These are phyloP conservation scores for Phymastichus coffea DNA, from an alignment of 1,140 invertebrate genomes.

Conservation along the genomic window DNA sequence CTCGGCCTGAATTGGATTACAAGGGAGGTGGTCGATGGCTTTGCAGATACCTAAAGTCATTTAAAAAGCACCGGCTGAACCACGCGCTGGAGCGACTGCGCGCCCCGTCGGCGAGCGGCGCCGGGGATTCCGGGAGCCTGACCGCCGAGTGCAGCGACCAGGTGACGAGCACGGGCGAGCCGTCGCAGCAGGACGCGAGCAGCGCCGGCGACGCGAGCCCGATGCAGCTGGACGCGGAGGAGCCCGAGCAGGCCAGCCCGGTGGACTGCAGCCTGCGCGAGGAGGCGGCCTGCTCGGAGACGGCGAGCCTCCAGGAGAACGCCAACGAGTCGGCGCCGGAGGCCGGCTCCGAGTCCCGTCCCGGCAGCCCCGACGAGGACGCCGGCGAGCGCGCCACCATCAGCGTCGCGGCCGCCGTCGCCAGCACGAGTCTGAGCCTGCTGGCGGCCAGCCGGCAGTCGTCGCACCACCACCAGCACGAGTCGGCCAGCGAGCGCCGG, in stretches of 20 bases:
- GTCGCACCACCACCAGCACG: slow-evolving; percentile 42
- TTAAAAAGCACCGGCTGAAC: slow-evolving; percentile 85
- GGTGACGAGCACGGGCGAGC: slow-evolving; percentile 73
- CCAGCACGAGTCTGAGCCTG: slow-evolving; percentile 21
- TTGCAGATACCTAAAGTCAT: slow-evolving; percentile 75
- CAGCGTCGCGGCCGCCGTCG: slow-evolving; percentile 17
- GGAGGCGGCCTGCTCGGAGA: slow-evolving; percentile 39
- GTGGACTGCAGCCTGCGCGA: slow-evolving; percentile 35
- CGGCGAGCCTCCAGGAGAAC: slow-evolving; percentile 39
- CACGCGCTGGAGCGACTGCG: slow-evolving; percentile 80
- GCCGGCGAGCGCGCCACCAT: slow-evolving; percentile 8
- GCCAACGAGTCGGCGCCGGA: slow-evolving; percentile 36
- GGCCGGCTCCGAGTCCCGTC: neutral
- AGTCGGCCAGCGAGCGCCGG: slow-evolving; percentile 45
- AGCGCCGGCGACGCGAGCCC: slow-evolving; percentile 44
- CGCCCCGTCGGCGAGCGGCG: slow-evolving; percentile 35
- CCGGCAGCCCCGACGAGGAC: neutral
- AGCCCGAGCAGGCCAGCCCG: slow-evolving; percentile 33
- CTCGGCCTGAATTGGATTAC: too few species aligned
- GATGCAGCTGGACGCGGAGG: slow-evolving; percentile 34
- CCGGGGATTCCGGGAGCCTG: too few species aligned
- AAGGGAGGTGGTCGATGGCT: too few species aligned
- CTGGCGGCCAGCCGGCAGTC: slow-evolving; percentile 33
- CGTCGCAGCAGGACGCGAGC: slow-evolving; percentile 54
- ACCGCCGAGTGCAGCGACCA: slow-evolving; percentile 64